These are phyloP conservation scores for Gari tellinella DNA, from an alignment of 2,888 invertebrate species.

Conservation along the genomic window DNA sequence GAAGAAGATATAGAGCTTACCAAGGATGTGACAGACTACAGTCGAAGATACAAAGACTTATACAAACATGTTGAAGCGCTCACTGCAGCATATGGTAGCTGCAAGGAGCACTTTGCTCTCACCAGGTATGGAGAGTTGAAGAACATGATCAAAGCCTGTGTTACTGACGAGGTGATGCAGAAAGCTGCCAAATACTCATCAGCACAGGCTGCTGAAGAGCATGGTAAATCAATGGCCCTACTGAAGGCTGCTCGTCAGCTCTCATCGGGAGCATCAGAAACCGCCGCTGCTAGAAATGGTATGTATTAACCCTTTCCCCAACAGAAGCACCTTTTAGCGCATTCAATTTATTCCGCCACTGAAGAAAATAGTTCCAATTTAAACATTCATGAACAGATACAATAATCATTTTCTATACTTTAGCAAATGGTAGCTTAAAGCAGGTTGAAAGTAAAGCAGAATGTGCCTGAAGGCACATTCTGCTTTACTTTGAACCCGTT, in stretches of 20 bases:
- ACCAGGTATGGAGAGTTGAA: constrained; percentile 54
- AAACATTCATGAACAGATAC: too few relatives aligned
- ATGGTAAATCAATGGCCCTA: constrained; percentile 41
- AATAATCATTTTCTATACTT: too few relatives aligned
- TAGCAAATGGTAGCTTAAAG: too few relatives aligned
- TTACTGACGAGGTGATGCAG: constrained; percentile 49
- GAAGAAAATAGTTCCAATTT: too few relatives aligned
- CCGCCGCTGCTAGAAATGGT: constrained; percentile 34
- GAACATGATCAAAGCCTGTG: constrained; percentile 57
- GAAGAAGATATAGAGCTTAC: constrained; percentile 55
- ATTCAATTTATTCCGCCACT: too few relatives aligned
- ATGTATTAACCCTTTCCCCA: too few relatives aligned
- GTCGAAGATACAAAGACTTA: constrained; percentile 40
- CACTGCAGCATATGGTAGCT: constrained; percentile 31
- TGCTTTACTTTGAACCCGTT: too few relatives aligned
- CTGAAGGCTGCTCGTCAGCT: constrained; percentile 42
- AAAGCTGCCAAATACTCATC: constrained; percentile 38
- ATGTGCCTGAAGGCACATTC: too few relatives aligned
- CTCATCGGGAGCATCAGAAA: constrained; percentile 13
- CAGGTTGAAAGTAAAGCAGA: too few relatives aligned
- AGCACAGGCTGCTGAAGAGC: constrained; percentile 22
- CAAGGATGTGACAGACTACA: constrained; percentile 22
- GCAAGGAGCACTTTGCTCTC: constrained; percentile 50
- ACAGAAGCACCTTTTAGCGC: too few relatives aligned
- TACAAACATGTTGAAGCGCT: constrained; percentile 44